Percentiles rank a stretch among this genome's conserved stretches.
These are phyloP conservation scores for Bombus pyrosoma DNA, from an alignment of 1,140 invertebrate genomes.

Conservation along the genomic window DNA sequence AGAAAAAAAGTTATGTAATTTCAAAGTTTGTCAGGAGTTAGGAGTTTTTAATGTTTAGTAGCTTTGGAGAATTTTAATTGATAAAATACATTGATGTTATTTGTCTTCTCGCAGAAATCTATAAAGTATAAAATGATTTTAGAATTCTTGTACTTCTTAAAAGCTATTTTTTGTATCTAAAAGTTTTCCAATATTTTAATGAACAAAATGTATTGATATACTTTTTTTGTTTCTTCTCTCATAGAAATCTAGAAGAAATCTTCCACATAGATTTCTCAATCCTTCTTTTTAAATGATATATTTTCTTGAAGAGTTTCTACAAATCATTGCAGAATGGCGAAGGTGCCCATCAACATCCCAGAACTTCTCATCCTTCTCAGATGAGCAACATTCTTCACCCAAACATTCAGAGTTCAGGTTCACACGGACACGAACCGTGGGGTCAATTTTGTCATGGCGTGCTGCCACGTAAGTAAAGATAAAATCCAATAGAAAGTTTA, in stretches of 20 bases:
- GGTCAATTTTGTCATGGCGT: constrained; percentile 78
- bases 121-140: too few relatives aligned
- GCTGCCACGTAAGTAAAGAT: constrained; percentile 75
- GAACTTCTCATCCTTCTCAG: constrained; percentile 63
- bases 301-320: neutral
- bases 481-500: neutral
- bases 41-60: neutral
- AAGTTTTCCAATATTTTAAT: too few relatives aligned
- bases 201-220: too few relatives aligned
- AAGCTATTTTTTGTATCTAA: too few relatives aligned
- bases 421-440: constrained; percentile 75
- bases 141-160: too few relatives aligned
- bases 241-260: too few relatives aligned
- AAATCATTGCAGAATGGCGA: constrained; percentile 69
- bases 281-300: too few relatives aligned
- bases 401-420: constrained; percentile 71
- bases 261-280: neutral
- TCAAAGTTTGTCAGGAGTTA: neutral
- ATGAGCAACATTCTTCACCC: constrained; percentile 74
- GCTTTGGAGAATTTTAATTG: neutral
- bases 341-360: constrained; percentile 73
- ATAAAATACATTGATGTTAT: neutral
- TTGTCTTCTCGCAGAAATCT: too few relatives aligned
- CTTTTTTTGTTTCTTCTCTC: too few relatives aligned
- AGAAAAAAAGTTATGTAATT: neutral